Conservation (phyloP, 1,140 invertebrate species). For the Lutraria rhynchaena region DNA sequence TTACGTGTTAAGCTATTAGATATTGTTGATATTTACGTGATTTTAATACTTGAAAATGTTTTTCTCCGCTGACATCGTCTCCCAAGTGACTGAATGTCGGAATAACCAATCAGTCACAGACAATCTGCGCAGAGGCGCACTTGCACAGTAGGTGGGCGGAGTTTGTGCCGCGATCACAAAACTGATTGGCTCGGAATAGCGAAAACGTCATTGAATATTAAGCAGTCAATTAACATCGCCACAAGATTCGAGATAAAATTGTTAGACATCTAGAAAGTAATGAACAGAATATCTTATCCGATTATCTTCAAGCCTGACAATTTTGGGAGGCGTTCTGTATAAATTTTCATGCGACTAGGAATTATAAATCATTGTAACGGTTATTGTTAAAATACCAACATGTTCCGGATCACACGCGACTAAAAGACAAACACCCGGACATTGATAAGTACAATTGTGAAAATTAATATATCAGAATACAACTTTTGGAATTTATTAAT, state of each 20-base stretch:
- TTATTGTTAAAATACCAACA: neutral
- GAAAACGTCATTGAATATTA: slow-evolving; percentile 32
- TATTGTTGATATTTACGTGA: slow-evolving; percentile 26
- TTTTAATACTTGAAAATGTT: slow-evolving; percentile 30
- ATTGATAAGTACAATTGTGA: no score
- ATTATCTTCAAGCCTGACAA: slow-evolving; percentile 25
- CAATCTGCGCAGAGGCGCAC: slow-evolving; percentile 11
- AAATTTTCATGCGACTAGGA: slow-evolving; percentile 21
- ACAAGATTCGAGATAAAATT: slow-evolving; percentile 21
- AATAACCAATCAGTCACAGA: slow-evolving; percentile 38
- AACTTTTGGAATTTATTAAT: no score
- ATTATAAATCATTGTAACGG: slow-evolving; percentile 1
- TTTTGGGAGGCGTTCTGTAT: slow-evolving; percentile 14
- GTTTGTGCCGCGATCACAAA: neutral
- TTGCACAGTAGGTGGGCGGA: slow-evolving; percentile 45
- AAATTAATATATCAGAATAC: no score
- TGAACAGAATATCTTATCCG: slow-evolving; percentile 35
- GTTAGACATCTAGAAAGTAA: slow-evolving; percentile 41
- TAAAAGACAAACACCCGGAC: no score
- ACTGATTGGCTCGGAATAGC: slow-evolving; percentile 12
- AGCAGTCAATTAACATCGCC: slow-evolving; percentile 46
- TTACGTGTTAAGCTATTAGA: neutral
- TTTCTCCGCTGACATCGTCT: slow-evolving; percentile 17
- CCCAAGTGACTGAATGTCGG: slow-evolving; percentile 29
- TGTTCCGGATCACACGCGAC: no score